Conservation (phyloP, 30 jellyfish, hydroid and myxozoan genomes). For the Aurelia sp. region DNA sequence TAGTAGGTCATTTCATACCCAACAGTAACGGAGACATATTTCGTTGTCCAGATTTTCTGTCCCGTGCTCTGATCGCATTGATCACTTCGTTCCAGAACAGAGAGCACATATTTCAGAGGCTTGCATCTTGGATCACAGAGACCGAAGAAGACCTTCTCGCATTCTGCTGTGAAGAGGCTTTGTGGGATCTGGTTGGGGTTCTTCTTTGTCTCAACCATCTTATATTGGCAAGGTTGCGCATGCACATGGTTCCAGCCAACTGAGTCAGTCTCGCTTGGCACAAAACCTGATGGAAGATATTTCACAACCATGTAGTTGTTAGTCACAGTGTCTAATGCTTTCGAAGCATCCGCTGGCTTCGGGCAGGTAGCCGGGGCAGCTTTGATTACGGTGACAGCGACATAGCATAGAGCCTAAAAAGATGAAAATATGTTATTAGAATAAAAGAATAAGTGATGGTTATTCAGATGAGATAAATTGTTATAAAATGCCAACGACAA, state of each 20-base stretch:
- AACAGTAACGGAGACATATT: conserved; percentile 7
- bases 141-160: conserved; percentile 20
- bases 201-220: conserved; percentile 58
- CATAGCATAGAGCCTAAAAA: neutral
- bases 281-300: neutral
- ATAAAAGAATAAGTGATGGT: no score
- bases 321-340: conserved; percentile 20
- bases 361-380: conserved; percentile 34
- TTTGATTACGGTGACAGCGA: neutral
- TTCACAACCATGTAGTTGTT: conserved; percentile 9
- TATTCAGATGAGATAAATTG: no score
- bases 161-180: conserved; percentile 38
- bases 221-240: conserved; percentile 12
- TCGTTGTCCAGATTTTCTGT: conserved; percentile 27
- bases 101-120: conserved; percentile 13
- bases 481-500: no score
- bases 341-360: conserved; percentile 2
- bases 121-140: conserved; percentile 51
- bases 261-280: neutral
- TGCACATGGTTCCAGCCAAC: neutral
- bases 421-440: no score
- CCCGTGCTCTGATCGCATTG: conserved; percentile 30
- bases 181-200: conserved; percentile 45
- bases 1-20: conserved; percentile 32
- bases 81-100: conserved; percentile 11